phyloP scores from a whole-genome alignment of 2,888 invertebrate species.

The Bedellia somnulentella region DNA sequence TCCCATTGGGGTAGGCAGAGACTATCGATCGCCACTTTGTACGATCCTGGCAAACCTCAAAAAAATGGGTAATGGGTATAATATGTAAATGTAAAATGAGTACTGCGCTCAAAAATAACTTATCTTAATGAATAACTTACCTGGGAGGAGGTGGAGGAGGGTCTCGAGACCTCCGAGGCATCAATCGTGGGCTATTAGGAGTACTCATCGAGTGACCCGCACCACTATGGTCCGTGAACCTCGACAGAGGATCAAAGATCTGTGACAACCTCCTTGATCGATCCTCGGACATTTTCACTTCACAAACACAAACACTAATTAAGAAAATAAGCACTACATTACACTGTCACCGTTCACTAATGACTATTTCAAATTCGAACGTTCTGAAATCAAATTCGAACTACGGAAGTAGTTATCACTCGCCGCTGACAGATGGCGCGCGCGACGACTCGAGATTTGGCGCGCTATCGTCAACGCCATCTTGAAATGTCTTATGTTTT shows the following conservation, averaged over 20 bases:
- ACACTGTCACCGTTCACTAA: slow-evolving; percentile 36
- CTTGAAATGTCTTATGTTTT: slow-evolving; percentile 36
- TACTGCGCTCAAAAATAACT: too few species aligned
- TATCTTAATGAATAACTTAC: too few species aligned
- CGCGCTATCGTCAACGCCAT: slow-evolving; percentile 43
- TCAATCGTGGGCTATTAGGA: slow-evolving; percentile 71
- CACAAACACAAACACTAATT: too few species aligned
- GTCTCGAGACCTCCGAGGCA: slow-evolving; percentile 61
- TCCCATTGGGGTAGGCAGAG: too few species aligned
- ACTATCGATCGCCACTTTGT: too few species aligned
- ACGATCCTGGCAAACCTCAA: too few species aligned
- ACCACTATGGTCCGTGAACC: slow-evolving; percentile 69
- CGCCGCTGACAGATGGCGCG: slow-evolving; percentile 33
- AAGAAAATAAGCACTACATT: slow-evolving; percentile 38
- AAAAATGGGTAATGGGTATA: too few species aligned
- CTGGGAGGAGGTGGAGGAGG: slow-evolving; percentile 52
- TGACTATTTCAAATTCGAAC: slow-evolving; percentile 35
- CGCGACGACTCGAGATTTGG: slow-evolving; percentile 28
- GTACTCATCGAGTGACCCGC: slow-evolving; percentile 62
- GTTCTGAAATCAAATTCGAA: slow-evolving; percentile 35
- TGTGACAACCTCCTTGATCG: slow-evolving; percentile 76
- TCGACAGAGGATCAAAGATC: slow-evolving; percentile 79
- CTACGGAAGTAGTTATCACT: slow-evolving; percentile 25
- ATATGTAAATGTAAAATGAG: too few species aligned
- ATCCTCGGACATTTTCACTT: slow-evolving; percentile 63